Percentiles rank a stretch among this genome's conserved stretches.
Conservation (phyloP, 2,113 vertebrate species). For the Archocentrus centrarchus region DNA sequence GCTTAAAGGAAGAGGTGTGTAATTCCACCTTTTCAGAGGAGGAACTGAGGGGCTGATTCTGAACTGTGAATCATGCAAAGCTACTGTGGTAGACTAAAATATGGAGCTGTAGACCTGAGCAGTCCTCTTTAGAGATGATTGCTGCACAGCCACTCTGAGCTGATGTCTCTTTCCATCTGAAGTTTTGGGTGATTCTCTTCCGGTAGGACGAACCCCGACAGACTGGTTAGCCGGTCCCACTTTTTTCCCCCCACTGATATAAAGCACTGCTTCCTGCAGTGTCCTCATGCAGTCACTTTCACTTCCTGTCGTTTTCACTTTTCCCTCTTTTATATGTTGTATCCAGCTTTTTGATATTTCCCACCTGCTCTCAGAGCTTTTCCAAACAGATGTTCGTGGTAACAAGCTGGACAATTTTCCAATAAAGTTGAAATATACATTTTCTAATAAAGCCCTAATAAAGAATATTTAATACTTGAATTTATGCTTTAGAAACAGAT, state of each 20-base stretch:
- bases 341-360: background rate
- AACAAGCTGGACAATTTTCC: background rate
- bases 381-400: no score
- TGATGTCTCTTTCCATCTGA: background rate
- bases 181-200: background rate
- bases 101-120: no score
- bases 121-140: no score
- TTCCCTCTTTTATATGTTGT: background rate
- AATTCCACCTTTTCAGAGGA: no score
- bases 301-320: background rate
- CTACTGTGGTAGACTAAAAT: no score
- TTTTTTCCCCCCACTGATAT: background rate
- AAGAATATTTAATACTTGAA: background rate
- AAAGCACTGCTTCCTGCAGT: background rate
- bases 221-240: background rate
- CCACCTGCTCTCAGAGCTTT: background rate
- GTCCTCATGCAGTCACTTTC: background rate
- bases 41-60: no score
- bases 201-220: background rate
- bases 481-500: background rate
- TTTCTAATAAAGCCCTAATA: background rate
- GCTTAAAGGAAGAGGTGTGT: no score
- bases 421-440: no score
- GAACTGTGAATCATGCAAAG: no score
- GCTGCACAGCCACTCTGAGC: no score